Base-by-base conservation (phyloP, 2,888 invertebrate species). In the Sarcophaga caerulescens region DNA sequence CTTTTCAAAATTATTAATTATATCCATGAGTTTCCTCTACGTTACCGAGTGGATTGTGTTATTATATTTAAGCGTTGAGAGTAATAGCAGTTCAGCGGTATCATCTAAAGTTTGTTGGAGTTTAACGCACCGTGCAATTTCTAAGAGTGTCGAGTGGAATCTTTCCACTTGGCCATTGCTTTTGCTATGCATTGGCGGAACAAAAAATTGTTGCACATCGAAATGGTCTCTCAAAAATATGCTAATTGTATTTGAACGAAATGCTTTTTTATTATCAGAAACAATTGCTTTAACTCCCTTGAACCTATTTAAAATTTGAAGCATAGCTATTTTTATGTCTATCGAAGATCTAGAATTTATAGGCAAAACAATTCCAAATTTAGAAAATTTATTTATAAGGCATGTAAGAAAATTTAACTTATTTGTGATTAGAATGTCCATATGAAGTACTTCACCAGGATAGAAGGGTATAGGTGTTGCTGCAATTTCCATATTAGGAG, bases 121-220 rank as follows among this genome's bases (percentile, higher is more conserved):
- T 44, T 82, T 82, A 14, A 80, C 47, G 21, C 79, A 82, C 35
- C 83, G 59, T 12, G 81, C 80, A 57, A 87, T 81, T 57, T 87
- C 80, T n/a, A 44, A n/a, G 17, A 82, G 21, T 11, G 69, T 84
- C 12, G 70, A 76, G 44, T 85, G 81, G 12, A 79, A 85, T 45
- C 74, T 75, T 60, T 85, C 81, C 21, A 86, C 63, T 83, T 86
- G 74, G 45, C 82, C 52, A 52, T 52, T 52, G 52, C 52, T 57
- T n/a, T 57, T 57, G 57, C 57, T 57, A 57, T 84, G 86, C 21
- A 84, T n/a, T 57, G 85, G 80, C 23, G 88, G 84, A 21, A 71
- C 70, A 35, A 69, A 57, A 57, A 57, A 57, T 57, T 57, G 57
- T 57, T 52, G 52, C 52, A 52, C 52, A 25, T 52, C 52, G 11